Evolutionary conservation across 2,888 invertebrate species (phyloP).

Genomic region (Patella caerulea): DNA sequence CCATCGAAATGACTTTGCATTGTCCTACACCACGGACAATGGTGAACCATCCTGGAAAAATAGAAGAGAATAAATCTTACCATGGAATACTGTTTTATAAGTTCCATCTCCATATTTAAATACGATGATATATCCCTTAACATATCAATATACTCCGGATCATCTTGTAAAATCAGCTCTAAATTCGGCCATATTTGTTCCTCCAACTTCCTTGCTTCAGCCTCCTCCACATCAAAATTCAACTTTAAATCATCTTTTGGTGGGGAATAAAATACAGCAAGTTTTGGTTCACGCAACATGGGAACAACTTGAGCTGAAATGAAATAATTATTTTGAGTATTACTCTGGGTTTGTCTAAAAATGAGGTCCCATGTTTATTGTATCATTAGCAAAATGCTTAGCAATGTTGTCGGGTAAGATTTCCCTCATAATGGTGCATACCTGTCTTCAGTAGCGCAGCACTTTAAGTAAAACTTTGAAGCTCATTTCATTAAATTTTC

Average conservation of each 20-base stretch:
- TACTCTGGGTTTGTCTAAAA: not conserved
- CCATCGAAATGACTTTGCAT: no score
- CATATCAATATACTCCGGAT: conserved; percentile 61
- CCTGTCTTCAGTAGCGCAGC: no score
- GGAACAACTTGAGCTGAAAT: conserved; percentile 61
- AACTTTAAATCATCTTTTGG: conserved; percentile 63
- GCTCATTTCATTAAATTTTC: no score
- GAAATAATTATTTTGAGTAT: not conserved
- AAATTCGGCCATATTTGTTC: conserved; percentile 67
- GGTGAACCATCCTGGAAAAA: no score
- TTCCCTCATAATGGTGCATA: not conserved
- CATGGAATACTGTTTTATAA: conserved; percentile 54
- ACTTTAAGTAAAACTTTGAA: no score
- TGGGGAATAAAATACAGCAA: conserved; percentile 66
- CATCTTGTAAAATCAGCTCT: conserved; percentile 63
- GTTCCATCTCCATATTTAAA: conserved; percentile 59
- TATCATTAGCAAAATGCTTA: no score
- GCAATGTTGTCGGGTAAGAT: no score
- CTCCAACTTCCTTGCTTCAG: conserved; percentile 52
- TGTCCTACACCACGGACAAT: no score
- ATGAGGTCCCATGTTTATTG: not conserved
- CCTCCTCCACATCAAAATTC: conserved; percentile 63
- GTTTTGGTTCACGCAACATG: conserved; percentile 62
- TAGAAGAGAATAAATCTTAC: conserved; percentile 37
- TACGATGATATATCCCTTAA: conserved; percentile 57